Evolutionary conservation across 2,797 vertebrate genomes (phyloP).

Genomic region (Sternotherus odoratus): DNA sequence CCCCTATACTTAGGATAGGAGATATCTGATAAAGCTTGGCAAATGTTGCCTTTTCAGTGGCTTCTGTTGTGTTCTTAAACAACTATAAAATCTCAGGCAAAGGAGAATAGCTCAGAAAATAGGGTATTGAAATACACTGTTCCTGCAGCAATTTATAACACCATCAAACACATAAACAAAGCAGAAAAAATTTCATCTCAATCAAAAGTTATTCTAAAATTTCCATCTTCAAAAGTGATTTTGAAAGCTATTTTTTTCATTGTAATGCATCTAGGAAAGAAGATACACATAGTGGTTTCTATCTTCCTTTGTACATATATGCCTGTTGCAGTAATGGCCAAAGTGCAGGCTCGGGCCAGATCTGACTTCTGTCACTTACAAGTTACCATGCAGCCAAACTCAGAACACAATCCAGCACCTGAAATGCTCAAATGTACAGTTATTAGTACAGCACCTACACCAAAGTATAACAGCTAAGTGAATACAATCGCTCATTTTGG

Average conservation of each 20-base stretch:
- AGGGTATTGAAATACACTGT: background rate
- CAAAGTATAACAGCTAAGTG: background rate
- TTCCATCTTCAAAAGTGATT: conserved; percentile 29
- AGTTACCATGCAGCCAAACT: background rate
- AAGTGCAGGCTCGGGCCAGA: background rate
- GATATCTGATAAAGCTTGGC: background rate
- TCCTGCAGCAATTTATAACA: background rate
- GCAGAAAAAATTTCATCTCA: conserved; percentile 43
- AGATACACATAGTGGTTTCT: background rate
- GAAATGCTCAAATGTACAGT: background rate
- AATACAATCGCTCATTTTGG: background rate
- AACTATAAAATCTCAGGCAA: background rate
- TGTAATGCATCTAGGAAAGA: background rate
- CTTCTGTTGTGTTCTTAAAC: background rate
- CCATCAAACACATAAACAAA: conserved; percentile 4
- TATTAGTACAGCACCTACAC: background rate
- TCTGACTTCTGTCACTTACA: background rate
- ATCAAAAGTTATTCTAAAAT: conserved; percentile 46
- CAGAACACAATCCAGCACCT: background rate
- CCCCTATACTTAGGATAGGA: background rate
- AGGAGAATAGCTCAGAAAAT: background rate
- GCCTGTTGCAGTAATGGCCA: background rate
- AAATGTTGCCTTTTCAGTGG: background rate
- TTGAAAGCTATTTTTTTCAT: conserved; percentile 26
- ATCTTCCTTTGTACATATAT: background rate